Base-by-base conservation (phyloP, 2,113 vertebrate genomes). In the Tiliqua scincoides region DNA sequence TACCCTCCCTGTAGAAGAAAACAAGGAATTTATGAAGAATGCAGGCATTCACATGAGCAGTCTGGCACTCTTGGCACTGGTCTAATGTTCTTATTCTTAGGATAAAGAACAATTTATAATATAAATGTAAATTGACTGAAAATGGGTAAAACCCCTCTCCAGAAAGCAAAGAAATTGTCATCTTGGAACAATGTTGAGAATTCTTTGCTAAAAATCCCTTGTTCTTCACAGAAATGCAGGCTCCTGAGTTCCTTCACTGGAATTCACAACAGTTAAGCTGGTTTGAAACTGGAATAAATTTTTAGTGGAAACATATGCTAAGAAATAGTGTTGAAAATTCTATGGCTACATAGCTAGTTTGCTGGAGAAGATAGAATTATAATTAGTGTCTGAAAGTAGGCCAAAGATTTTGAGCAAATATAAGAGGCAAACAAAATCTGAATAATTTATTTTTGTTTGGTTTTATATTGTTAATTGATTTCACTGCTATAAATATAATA, bases 331-430 rank as follows among this genome's bases (percentile, higher is more conserved):
- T 0, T 10, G 37, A 82, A 0, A 40, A 82, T 90, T 88, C 88
- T 17, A 1, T 86, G 61, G 25, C 18, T 74, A 89, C 83, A 75
- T 85, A 52, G 11, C 15, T 72, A 20, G n/a, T 54, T 48, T 43
- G 30, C 9, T 79, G 87, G 72, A 86, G 90, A 91, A 91, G 12
- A 40, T 25, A 89, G 82, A 92, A 76, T 82, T 77, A 90, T 87
- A 78, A 0, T 52, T 91, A 87, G 21, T 89, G 93, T 87, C 88
- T 91, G 87, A 93, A 94, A 93, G 91, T 88, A 92, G 83, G 32
- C 65, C 59, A 88, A 70, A 74, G 83, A 73, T 87, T 91, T 89
- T 75, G 89, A 92, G 82, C 92, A 88, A 89, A 61, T 87, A 30
- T 88, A 73, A 79, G 89, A 91, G 74, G 54, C 68, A 82, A 83